Evolutionary conservation across 2,888 invertebrate species (phyloP).

Genomic region (Adelphocoris suturalis): DNA sequence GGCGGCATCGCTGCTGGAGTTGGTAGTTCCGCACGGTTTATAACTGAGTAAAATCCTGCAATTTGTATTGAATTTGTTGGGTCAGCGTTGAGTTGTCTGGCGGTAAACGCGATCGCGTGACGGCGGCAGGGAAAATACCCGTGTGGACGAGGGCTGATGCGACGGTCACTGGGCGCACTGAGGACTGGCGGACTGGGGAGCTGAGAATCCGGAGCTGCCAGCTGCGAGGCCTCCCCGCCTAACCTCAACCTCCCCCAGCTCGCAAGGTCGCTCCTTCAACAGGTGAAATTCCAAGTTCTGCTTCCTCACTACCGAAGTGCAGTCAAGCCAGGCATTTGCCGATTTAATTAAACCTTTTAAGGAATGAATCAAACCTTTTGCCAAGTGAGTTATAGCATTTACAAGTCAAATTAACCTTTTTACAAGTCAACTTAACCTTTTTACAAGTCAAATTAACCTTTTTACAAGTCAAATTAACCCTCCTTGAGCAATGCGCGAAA

Average conservation of each 20-base stretch:
- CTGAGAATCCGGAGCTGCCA: neutral
- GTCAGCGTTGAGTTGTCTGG: neutral
- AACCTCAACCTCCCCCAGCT: neutral
- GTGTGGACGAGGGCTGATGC: neutral
- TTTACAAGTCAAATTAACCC: no score
- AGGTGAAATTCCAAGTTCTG: neutral
- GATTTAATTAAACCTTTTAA: no score
- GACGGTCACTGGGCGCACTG: neutral
- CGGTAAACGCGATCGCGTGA: conserved; percentile 16
- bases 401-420: no score
- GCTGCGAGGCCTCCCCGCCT: neutral
- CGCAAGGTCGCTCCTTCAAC: conserved; percentile 18
- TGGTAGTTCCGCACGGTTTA: neutral
- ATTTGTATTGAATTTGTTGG: neutral
- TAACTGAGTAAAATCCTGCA: neutral
- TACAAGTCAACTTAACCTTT: no score
- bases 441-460: no score
- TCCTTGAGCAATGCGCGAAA: no score
- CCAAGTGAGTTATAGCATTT: no score
- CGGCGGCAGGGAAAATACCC: neutral
- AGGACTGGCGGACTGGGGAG: no score
- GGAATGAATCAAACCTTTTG: no score
- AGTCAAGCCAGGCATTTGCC: no score
- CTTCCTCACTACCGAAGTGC: no score
- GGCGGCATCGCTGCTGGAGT: conserved; percentile 9